phyloP scores from a whole-genome alignment of 2,888 invertebrate genomes.

The Callosobruchus maculatus region DNA sequence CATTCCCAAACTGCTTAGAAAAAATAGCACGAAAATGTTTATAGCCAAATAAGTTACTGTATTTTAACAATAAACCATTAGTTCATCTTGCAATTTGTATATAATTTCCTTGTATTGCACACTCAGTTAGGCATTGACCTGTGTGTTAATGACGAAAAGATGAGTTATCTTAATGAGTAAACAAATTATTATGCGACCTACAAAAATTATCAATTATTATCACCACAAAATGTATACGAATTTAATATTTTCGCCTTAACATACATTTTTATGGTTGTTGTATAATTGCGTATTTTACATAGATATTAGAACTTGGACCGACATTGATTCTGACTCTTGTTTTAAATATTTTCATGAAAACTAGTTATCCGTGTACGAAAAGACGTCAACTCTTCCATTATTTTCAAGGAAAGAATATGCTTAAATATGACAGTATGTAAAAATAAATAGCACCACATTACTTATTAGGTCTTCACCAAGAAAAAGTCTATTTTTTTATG shows the following conservation, averaged over 20 bases:
- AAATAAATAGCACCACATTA: no score
- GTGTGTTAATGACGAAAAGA: not conserved
- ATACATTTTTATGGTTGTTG: not conserved
- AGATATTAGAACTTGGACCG: not conserved
- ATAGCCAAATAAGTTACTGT: no score
- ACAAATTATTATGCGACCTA: not conserved
- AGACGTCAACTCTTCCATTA: not conserved
- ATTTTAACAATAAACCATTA: no score
- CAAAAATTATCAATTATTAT: not conserved
- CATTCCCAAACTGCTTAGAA: no score
- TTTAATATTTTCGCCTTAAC: not conserved
- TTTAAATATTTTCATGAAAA: not conserved
- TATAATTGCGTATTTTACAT: not conserved
- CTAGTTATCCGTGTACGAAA: not conserved
- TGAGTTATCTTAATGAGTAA: not conserved
- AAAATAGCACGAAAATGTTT: no score
- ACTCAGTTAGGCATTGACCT: not conserved
- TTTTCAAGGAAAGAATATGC: not conserved
- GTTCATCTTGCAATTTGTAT: not conserved
- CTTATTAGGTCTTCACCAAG: no score
- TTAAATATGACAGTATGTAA: no score
- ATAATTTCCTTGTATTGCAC: not conserved
- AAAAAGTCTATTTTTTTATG: no score
- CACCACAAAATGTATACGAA: not conserved
- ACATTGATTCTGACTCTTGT: not conserved